phyloP scores from a whole-genome alignment of 2,888 invertebrate genomes.

The Saturnia japonica region DNA sequence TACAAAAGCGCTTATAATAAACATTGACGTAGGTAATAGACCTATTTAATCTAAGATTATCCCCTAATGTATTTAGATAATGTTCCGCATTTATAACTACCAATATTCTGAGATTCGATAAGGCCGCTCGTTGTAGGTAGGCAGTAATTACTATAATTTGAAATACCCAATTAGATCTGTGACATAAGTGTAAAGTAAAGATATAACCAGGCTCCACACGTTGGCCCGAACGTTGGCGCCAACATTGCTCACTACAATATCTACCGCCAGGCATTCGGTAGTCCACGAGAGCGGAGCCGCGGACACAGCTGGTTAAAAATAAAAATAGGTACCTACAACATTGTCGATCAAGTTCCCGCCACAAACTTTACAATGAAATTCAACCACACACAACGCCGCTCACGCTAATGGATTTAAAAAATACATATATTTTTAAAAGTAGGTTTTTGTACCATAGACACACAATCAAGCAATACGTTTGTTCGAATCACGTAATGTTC shows the following conservation, averaged over 20 bases:
- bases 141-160: too few relatives aligned
- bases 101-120: too few relatives aligned
- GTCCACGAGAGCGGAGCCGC: too few relatives aligned
- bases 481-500: slow-evolving; percentile 64
- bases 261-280: too few relatives aligned
- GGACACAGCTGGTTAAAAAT: not conserved
- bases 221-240: too few relatives aligned
- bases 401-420: not conserved
- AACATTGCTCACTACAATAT: too few relatives aligned
- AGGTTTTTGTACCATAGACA: slow-evolving; percentile 48
- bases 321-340: too few relatives aligned
- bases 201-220: too few relatives aligned
- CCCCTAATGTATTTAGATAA: not conserved
- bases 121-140: too few relatives aligned
- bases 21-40: too few relatives aligned
- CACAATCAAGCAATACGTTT: slow-evolving; percentile 60
- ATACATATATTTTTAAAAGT: slow-evolving; percentile 31
- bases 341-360: not conserved
- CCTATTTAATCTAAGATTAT: not conserved
- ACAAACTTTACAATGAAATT: slow-evolving; percentile 16
- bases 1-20: not conserved
- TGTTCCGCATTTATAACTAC: not conserved
- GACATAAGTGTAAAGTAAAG: too few relatives aligned
- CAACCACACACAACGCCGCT: slow-evolving; percentile 39
- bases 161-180: too few relatives aligned